Evolutionary conservation across 2,113 vertebrate species (phyloP).

Genomic region (Benitochromis conjunctus): DNA sequence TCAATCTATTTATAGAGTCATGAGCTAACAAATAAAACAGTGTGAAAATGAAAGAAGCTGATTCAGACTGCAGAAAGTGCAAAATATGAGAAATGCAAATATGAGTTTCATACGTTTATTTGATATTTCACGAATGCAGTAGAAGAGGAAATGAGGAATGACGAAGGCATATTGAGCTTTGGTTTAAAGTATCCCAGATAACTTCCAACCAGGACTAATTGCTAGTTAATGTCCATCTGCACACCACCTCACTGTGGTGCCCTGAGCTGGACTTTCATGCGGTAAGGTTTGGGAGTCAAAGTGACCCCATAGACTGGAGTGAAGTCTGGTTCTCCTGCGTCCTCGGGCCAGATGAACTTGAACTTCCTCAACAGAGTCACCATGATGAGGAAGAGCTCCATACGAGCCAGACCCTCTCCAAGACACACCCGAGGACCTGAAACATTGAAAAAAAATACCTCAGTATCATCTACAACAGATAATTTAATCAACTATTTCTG

Average conservation of each 20-base stretch:
- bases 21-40: neutral
- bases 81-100: neutral
- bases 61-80: neutral
- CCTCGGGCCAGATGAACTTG: slow-evolving; percentile 1
- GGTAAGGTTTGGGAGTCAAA: neutral
- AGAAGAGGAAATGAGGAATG: neutral
- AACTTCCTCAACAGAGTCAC: slow-evolving; percentile 19
- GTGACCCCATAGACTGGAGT: neutral
- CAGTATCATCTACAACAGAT: neutral
- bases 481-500: neutral
- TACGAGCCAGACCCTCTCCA: slow-evolving; percentile 53
- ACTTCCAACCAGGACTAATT: too few species aligned
- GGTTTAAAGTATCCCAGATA: neutral
- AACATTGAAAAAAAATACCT: too few species aligned
- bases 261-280: neutral
- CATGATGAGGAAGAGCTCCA: slow-evolving; percentile 34
- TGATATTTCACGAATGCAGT: neutral
- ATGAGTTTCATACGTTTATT: neutral
- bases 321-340: slow-evolving; percentile 1
- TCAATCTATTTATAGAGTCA: neutral
- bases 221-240: neutral
- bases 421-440: slow-evolving; percentile 55
- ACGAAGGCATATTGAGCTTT: neutral
- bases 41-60: neutral
- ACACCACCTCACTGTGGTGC: neutral